Evolutionary conservation across 2,113 vertebrate genomes (phyloP), one percentile per base, ranked within the genome.

Genomic region (Pterocles gutturalis): DNA sequence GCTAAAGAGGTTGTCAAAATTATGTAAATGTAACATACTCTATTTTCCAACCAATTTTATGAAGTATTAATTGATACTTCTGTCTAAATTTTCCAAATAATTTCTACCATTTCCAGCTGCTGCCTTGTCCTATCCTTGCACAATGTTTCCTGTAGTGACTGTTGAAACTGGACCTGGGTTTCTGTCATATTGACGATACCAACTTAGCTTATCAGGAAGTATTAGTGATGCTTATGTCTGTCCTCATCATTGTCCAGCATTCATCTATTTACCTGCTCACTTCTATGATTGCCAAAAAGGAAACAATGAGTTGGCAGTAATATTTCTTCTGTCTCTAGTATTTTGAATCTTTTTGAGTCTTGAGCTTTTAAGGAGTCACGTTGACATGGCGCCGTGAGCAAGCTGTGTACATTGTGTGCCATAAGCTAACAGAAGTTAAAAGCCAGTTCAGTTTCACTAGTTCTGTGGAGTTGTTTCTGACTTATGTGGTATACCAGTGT

Each of bases 401-500:
- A 81, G 48, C 49, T 81, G 28, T 55, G 54, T 55, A 21, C 38
- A 4, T 16, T 36, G 46, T 70, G 66, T 89, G 51, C 46, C 29
- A 3, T 65, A 21, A 86, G 25, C 45, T n/a, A 48, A 51, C 15
- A 71, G 76, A 80, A 86, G 15, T 20, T 58, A 38, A 89, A 87
- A 80, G 67, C 66, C 46, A 29, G 17, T 67, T 81, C 38, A 33
- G 3, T 41, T 87, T n/a, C 55, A 21, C 16, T 48, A 20, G 5
- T 65, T 90, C 36, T 66, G 43, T 34, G 65, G 17, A 62, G n/a
- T 29, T 62, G 31, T 61, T 83, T 43, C 76, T 87, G 33, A 28
- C 28, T 67, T 60, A 53, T 0, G 0, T 65, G 60, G 8, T 73
- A 5, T 48, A 53, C 29, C 26, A 22, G 4, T 48, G 26, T 82